Evolutionary conservation across 2,888 invertebrate species (phyloP).

Genomic region (Oscheius sp.): DNA sequence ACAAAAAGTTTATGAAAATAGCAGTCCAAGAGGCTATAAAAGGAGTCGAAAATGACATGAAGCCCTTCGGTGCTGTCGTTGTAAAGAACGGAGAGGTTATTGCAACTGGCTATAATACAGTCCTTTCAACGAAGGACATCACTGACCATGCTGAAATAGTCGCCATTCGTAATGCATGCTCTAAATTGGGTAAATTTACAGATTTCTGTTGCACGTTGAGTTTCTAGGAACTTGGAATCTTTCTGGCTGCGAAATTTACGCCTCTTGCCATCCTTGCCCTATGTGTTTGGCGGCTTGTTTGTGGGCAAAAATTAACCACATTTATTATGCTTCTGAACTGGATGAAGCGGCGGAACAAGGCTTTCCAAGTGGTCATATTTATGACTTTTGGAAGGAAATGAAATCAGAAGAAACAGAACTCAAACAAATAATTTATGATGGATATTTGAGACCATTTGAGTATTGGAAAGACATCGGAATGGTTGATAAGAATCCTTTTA

Average conservation of each 20-base stretch:
- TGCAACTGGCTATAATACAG: constrained; percentile 59
- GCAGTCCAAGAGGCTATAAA: constrained; percentile 59
- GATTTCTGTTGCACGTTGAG: background rate
- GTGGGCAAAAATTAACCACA: constrained; percentile 61
- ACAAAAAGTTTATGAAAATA: constrained; percentile 49
- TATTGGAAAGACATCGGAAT: constrained; percentile 34
- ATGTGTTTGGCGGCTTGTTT: constrained; percentile 66
- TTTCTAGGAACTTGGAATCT: constrained; percentile 37
- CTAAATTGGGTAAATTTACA: constrained; percentile 33
- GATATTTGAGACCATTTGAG: constrained; percentile 35
- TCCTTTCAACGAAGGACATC: constrained; percentile 57
- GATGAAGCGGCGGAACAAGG: constrained; percentile 50
- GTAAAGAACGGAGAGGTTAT: constrained; percentile 61
- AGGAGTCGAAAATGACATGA: constrained; percentile 57
- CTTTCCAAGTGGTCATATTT: constrained; percentile 58
- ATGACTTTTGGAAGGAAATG: constrained; percentile 57
- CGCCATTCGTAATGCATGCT: constrained; percentile 59
- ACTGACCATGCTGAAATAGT: constrained; percentile 66
- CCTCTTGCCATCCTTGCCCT: constrained; percentile 67
- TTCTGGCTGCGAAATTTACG: constrained; percentile 60
- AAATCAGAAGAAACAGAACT: constrained; percentile 37
- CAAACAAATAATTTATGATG: constrained; percentile 34
- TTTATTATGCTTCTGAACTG: constrained; percentile 62
- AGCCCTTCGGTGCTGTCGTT: constrained; percentile 65
- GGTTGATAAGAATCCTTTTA: constrained; percentile 25